phyloP scores from a whole-genome alignment of 2,888 invertebrate species.

The Tribolium freemani region DNA sequence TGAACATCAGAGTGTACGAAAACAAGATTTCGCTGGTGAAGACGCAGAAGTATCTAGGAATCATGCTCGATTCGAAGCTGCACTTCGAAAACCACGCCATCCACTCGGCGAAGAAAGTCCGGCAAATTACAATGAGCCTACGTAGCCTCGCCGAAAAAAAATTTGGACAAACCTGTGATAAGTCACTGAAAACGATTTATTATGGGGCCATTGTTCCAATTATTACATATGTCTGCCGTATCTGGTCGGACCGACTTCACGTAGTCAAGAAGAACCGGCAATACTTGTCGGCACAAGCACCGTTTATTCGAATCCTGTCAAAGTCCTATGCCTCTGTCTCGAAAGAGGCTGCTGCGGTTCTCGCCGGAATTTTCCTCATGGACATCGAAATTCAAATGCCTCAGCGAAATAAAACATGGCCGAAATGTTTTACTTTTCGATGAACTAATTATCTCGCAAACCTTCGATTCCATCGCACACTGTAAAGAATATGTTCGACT shows the following conservation, averaged over 20 bases:
- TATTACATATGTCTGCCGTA: not conserved
- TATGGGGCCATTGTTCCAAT: slow-evolving; percentile 4
- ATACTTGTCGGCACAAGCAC: not conserved
- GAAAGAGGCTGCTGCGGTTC: slow-evolving; percentile 4
- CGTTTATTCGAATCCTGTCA: not conserved
- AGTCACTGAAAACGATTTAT: slow-evolving; percentile 5
- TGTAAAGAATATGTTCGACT: not conserved
- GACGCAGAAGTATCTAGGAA: not conserved
- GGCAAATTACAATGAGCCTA: slow-evolving; percentile 1
- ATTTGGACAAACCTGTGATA: too few relatives aligned
- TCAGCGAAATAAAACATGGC: not conserved
- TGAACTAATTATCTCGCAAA: not conserved
- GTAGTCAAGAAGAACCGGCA: not conserved
- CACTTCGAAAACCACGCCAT: slow-evolving; percentile 1
- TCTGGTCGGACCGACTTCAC: slow-evolving; percentile 13
- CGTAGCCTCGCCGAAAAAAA: too few relatives aligned
- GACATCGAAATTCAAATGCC: slow-evolving; percentile 6
- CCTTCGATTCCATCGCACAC: not conserved
- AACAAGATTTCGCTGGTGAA: not conserved
- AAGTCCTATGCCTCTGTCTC: too few relatives aligned
- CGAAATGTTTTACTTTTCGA: not conserved
- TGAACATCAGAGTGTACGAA: not conserved
- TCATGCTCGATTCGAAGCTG: not conserved
- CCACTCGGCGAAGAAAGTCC: not conserved
- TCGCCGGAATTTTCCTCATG: not conserved